Evolutionary conservation across 1,140 invertebrate species (phyloP).

Genomic region (Drosophila grimshawi): DNA sequence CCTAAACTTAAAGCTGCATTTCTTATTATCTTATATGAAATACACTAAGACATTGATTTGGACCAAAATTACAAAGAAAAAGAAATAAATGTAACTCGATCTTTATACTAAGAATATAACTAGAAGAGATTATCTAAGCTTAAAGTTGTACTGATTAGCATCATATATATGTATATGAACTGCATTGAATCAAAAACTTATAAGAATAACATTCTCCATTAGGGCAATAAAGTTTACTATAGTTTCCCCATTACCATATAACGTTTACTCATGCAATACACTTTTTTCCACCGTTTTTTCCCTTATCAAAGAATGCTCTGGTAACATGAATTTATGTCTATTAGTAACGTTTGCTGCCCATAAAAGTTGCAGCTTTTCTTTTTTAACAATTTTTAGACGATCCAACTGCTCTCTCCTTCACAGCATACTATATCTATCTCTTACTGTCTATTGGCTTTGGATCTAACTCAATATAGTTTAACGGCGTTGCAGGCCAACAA

Average conservation of each 20-base stretch:
- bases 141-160: too few relatives aligned
- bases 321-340: constrained; percentile 51
- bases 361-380: constrained; percentile 32
- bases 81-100: too few relatives aligned
- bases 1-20: too few relatives aligned
- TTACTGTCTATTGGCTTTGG: constrained; percentile 40
- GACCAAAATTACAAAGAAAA: neutral
- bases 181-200: neutral
- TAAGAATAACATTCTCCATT: neutral
- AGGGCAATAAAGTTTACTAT: constrained; percentile 10
- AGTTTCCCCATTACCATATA: constrained; percentile 16
- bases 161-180: too few relatives aligned
- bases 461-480: constrained; percentile 51
- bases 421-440: neutral
- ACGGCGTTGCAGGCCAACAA: constrained; percentile 58
- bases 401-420: constrained; percentile 3
- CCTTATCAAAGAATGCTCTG: constrained; percentile 25
- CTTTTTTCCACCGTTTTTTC: constrained; percentile 4
- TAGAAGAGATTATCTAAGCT: too few relatives aligned
- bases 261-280: neutral
- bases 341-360: constrained; percentile 43
- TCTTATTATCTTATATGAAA: neutral
- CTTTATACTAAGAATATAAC: too few relatives aligned
- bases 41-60: neutral
- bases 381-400: constrained; percentile 4